Conservation (phyloP, 2,113 vertebrate species). For the Terrapene triunguis region DNA sequence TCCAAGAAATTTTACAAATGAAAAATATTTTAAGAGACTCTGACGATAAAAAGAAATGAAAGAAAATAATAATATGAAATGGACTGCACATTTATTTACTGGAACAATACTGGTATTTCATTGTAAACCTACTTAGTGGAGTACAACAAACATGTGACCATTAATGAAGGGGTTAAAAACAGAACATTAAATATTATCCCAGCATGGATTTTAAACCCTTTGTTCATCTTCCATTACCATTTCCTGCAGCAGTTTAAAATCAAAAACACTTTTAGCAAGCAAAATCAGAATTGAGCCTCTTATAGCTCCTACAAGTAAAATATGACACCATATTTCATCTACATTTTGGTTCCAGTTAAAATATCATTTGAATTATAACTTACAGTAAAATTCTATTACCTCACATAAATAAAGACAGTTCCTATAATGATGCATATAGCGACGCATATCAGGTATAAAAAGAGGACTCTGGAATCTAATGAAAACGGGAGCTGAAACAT, state of each 20-base stretch:
- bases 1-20: neutral
- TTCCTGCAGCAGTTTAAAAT: neutral
- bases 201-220: neutral
- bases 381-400: constrained; percentile 72
- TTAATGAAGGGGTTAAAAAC: constrained; percentile 17
- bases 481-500: neutral
- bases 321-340: neutral
- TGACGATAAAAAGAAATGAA: neutral
- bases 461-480: neutral
- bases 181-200: neutral
- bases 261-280: neutral
- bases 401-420: constrained; percentile 71
- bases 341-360: neutral
- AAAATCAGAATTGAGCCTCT: constrained; percentile 1
- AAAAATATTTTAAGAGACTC: neutral
- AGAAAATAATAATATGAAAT: neutral
- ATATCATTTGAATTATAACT: constrained; percentile 2
- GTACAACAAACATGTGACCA: neutral
- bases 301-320: neutral
- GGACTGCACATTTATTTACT: neutral
- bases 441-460: constrained; percentile 57
- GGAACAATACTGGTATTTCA: neutral
- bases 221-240: neutral
- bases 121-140: neutral
- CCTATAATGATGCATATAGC: constrained; percentile 71